Base-by-base conservation (phyloP, 2,888 invertebrate genomes). In the Cephonodes hylas region DNA sequence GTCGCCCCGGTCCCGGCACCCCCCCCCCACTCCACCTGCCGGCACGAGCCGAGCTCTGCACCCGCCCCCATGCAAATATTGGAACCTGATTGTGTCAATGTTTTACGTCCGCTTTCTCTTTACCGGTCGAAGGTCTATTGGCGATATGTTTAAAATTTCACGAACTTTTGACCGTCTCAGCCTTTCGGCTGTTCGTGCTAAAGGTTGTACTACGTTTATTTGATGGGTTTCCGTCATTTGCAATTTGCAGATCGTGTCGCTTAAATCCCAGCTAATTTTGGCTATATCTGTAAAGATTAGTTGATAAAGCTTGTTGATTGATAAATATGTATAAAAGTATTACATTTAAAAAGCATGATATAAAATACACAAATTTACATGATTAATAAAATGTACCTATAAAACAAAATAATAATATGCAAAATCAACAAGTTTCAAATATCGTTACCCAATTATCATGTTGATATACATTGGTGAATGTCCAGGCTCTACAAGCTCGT, bases 401-500 rank as follows among this genome's bases (percentile, higher is more conserved):
- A 27, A 27, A 27, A 53, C 18, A 31, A 58, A 59, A 23, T 34
- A 22, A 18, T 2, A 45, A n/a, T 22, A 1, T 2, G 27, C 22
- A 46, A 59, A 34, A 46, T 48, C 27, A 48, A 48, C 22, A 60
- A 46, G 42, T 53, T 60, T 60, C 48, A 13, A 20, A 25, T 42
- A 38, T 6, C 4, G 7, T 13, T 18, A 2, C 2, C 15, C 18
- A 0, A 23, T 2, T 6, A 58, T 38, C 22, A 34, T 22, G 5
- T 13, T 18, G 27, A 27, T 31, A 13, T n/a, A 0, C 23, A n/a
- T 31, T 53, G 13, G 38, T 60, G 34, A 62, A 42, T 27, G 22
- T n/a, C 8, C 88, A 96, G 96, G 96, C 97, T 72, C 93, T 97
- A 79, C 96, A 97, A 91, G 96, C 96, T 72, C 93, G 94, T 25